These are phyloP conservation scores for Glaucomys volans DNA, from an alignment of 2,113 vertebrate species.

Conservation along the genomic window DNA sequence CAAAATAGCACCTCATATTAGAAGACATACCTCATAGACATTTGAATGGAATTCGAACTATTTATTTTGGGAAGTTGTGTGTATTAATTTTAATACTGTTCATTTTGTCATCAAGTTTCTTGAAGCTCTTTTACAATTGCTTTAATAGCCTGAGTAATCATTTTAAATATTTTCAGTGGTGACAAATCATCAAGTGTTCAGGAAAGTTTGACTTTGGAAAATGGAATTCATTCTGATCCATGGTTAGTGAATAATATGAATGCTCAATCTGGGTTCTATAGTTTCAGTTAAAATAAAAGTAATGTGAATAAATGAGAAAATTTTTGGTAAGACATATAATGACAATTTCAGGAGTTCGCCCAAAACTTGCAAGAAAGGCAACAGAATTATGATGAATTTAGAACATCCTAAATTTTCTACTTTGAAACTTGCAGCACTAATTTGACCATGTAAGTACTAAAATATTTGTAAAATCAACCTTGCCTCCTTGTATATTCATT, in stretches of 20 bases:
- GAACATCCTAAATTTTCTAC: slow-evolving; percentile 32
- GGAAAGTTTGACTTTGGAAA: slow-evolving; percentile 62
- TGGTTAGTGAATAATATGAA: slow-evolving; percentile 33
- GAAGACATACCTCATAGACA: slow-evolving; percentile 34
- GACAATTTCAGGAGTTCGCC: background rate
- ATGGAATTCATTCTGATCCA: slow-evolving; percentile 46
- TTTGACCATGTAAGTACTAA: slow-evolving; percentile 11
- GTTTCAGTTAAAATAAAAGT: slow-evolving; percentile 62
- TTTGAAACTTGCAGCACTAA: slow-evolving; percentile 25
- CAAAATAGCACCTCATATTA: background rate
- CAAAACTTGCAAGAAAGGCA: slow-evolving; percentile 39
- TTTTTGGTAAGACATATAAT: slow-evolving; percentile 28
- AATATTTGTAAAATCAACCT: slow-evolving; percentile 45
- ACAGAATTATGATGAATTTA: slow-evolving; percentile 50
- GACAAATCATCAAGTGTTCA: slow-evolving; percentile 28
- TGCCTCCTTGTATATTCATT: slow-evolving; percentile 36
- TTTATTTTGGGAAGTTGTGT: slow-evolving; percentile 41
- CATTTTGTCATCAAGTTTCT: slow-evolving; percentile 32
- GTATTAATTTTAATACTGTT: slow-evolving; percentile 51
- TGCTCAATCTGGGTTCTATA: slow-evolving; percentile 32
- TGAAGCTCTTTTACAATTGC: slow-evolving; percentile 51
- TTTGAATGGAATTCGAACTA: slow-evolving; percentile 61
- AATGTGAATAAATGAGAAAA: slow-evolving; percentile 59
- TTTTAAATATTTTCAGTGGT: slow-evolving; percentile 50
- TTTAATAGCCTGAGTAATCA: slow-evolving; percentile 21